Evolutionary conservation across 2,797 vertebrate species (phyloP).

Genomic region (Todus mexicanus): DNA sequence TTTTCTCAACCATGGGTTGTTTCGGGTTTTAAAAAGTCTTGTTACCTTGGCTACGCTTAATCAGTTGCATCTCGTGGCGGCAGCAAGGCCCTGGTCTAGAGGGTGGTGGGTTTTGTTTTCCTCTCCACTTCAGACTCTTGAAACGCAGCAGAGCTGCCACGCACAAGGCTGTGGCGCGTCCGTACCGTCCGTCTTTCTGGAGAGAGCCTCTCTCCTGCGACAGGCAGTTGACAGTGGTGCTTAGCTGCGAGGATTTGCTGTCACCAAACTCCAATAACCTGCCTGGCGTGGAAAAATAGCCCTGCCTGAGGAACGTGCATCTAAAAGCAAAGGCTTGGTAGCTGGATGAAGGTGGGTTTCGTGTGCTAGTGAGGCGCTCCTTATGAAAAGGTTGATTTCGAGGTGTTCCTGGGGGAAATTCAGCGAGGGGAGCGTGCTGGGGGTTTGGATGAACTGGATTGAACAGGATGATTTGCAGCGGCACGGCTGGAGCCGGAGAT

Average conservation of each 20-base stretch:
- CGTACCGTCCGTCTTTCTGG: background rate
- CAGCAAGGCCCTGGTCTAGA: background rate
- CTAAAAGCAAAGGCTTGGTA: background rate
- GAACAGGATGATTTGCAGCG: background rate
- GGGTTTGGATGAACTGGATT: background rate
- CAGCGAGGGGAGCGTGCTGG: accelerated
- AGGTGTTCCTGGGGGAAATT: background rate
- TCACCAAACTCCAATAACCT: background rate
- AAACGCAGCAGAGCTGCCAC: background rate
- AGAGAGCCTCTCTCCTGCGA: background rate
- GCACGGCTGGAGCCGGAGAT: background rate
- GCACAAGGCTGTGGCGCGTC: accelerated
- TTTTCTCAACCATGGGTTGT: background rate
- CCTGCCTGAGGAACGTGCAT: background rate
- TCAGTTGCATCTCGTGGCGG: background rate
- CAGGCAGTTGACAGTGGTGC: background rate
- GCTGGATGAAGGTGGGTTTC: background rate
- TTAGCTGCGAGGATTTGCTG: accelerated
- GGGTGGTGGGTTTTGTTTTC: background rate
- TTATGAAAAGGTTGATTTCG: background rate
- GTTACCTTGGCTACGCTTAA: conserved; percentile 2
- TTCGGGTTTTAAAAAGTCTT: background rate
- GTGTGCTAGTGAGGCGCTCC: background rate
- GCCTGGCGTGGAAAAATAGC: background rate
- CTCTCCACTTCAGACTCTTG: background rate